These are phyloP conservation scores for Tetrax tetrax DNA, from an alignment of 2,113 vertebrate genomes.

Conservation along the genomic window DNA sequence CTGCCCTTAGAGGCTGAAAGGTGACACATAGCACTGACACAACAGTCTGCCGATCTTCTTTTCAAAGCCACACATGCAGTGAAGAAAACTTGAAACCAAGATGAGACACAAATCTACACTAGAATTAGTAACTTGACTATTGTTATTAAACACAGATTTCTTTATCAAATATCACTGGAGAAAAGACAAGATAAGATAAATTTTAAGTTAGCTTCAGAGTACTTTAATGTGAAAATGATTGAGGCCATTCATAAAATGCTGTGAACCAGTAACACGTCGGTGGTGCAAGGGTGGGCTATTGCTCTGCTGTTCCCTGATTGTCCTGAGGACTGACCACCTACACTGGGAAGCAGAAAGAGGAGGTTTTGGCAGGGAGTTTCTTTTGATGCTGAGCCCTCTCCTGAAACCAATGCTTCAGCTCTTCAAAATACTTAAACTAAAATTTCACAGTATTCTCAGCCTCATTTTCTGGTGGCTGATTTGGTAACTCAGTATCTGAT, in stretches of 20 bases:
- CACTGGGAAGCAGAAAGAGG: neutral
- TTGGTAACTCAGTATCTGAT: neutral
- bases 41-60: neutral
- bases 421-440: neutral
- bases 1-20: neutral
- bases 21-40: neutral
- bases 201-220: neutral
- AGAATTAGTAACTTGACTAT: neutral
- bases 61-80: neutral
- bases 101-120: neutral
- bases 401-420: neutral
- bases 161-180: neutral
- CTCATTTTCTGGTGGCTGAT: neutral
- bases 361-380: neutral
- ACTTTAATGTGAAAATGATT: neutral
- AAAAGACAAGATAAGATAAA: neutral
- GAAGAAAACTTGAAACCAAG: neutral
- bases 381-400: neutral
- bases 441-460: neutral
- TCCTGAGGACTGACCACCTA: neutral
- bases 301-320: neutral
- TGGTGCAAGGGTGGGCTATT: neutral
- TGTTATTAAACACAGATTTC: neutral
- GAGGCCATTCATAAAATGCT: neutral
- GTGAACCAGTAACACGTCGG: accelerated